Evolutionary conservation across 2,797 vertebrate genomes (phyloP).

Genomic region (Antrozous pallidus): DNA sequence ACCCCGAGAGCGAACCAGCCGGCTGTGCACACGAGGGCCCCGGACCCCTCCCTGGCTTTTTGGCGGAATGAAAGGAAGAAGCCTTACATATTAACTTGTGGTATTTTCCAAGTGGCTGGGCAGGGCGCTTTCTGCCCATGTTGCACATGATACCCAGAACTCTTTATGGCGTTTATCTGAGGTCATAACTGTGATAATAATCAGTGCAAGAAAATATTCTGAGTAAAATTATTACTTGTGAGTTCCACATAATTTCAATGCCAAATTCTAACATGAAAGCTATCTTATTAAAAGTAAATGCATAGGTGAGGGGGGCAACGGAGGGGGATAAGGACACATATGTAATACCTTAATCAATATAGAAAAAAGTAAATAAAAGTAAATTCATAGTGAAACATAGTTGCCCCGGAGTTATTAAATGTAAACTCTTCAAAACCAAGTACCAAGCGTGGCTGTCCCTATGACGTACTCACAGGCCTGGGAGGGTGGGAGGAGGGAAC

Average conservation of each 20-base stretch:
- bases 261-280: not conserved
- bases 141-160: not conserved
- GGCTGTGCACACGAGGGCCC: not conserved
- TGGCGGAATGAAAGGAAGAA: not conserved
- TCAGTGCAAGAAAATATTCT: constrained; percentile 5
- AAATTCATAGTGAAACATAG: not conserved
- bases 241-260: constrained; percentile 32
- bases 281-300: constrained; percentile 8
- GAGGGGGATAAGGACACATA: no score
- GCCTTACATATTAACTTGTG: not conserved
- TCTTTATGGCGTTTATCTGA: not conserved
- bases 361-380: no score
- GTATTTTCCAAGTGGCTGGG: not conserved
- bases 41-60: not conserved
- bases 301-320: not conserved
- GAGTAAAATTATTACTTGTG: constrained; percentile 34
- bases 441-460: not conserved
- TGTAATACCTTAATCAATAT: no score
- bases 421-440: not conserved
- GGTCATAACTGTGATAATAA: not conserved
- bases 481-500: not conserved
- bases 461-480: not conserved
- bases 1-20: not conserved
- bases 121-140: not conserved
- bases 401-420: not conserved